phyloP scores from a whole-genome alignment of 2,797 vertebrate species.

The Remorina albescens region DNA sequence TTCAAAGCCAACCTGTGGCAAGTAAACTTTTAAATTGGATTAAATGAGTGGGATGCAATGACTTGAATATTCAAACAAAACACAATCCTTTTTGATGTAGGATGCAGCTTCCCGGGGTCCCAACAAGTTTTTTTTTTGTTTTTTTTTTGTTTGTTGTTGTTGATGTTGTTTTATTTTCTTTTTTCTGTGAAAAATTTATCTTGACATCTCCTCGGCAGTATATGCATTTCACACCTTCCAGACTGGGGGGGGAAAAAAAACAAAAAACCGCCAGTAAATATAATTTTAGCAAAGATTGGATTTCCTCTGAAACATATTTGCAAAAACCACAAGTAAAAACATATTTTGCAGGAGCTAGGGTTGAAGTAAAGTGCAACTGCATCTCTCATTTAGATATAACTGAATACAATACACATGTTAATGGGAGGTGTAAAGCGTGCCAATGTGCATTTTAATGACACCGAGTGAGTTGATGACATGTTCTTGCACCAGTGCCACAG shows the following conservation, averaged over 20 bases:
- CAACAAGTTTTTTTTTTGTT: too few species aligned
- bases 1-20: too few species aligned
- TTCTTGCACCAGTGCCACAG: constrained; percentile 30
- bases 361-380: constrained; percentile 14
- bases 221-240: not conserved
- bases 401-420: constrained; percentile 12
- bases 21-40: too few species aligned
- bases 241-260: not conserved
- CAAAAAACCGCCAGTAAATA: not conserved
- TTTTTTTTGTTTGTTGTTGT: too few species aligned
- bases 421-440: constrained; percentile 33
- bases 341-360: not conserved
- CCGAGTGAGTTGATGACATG: constrained; percentile 30
- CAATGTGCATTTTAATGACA: constrained; percentile 35
- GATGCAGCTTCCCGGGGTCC: not conserved
- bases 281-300: not conserved
- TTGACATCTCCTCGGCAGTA: not conserved
- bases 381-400: constrained; percentile 18
- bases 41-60: not conserved
- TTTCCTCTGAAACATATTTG: not conserved
- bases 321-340: not conserved
- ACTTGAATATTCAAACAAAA: not conserved
- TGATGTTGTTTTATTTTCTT: too few species aligned
- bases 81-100: too few species aligned
- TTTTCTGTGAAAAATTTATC: not conserved